Evolutionary conservation across 2,113 vertebrate genomes (phyloP).

Genomic region (Phaethon lepturus): DNA sequence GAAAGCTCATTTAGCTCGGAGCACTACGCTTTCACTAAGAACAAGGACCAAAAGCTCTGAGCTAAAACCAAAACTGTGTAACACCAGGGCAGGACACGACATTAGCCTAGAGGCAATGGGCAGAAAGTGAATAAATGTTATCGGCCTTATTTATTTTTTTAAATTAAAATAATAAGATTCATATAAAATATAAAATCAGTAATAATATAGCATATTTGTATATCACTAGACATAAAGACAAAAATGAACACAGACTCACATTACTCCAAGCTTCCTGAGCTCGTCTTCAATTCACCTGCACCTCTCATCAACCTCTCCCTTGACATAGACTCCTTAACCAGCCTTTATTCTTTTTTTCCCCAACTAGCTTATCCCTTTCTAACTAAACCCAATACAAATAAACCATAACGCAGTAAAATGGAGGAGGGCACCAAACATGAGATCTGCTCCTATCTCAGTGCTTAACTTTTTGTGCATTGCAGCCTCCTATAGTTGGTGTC

Average conservation of each 20-base stretch:
- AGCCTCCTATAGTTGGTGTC: background rate
- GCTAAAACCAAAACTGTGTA: background rate
- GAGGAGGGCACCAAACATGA: background rate
- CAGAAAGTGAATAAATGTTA: background rate
- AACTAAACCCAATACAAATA: background rate
- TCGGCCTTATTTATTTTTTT: background rate
- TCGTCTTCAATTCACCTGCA: background rate
- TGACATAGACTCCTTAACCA: background rate
- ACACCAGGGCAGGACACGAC: background rate
- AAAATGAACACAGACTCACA: background rate
- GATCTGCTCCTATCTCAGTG: background rate
- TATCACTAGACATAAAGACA: background rate
- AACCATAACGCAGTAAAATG: background rate
- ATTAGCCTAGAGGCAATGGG: background rate
- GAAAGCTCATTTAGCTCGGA: background rate
- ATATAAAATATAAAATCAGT: background rate
- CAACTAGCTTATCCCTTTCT: background rate
- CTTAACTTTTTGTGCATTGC: background rate
- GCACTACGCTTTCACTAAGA: background rate
- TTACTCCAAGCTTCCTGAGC: background rate
- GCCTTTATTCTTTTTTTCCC: background rate
- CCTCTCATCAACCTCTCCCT: background rate
- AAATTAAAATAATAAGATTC: background rate
- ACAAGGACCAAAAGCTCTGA: background rate
- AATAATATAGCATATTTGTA: background rate